Conservation (phyloP, 1,140 invertebrate genomes). For the Dendrolimus punctatus region DNA sequence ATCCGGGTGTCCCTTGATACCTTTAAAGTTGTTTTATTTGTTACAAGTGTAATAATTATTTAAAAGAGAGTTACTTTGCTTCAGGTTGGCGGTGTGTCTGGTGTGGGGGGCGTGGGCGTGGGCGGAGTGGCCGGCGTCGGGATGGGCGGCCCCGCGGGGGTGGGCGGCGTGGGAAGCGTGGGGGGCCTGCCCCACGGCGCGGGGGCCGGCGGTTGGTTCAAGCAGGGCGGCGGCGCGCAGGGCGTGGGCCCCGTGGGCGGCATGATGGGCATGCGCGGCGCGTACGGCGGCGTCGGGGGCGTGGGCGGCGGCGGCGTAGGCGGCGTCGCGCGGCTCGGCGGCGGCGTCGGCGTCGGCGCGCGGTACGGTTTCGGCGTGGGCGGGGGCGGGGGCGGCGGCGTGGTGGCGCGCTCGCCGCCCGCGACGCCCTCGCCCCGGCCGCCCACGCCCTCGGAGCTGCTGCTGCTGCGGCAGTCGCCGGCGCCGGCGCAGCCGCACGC, state of each 20-base stretch:
- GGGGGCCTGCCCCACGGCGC: slow-evolving; percentile 18
- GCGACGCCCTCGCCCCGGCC: slow-evolving; percentile 73
- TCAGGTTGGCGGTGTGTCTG: slow-evolving; percentile 48
- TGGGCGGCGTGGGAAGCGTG: slow-evolving; percentile 10
- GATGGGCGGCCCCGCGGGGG: slow-evolving; percentile 25
- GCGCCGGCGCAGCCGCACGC: slow-evolving; percentile 77
- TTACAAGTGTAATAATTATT: too few relatives aligned
- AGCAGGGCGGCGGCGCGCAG: slow-evolving; percentile 20
- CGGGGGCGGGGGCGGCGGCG: slow-evolving; percentile 63
- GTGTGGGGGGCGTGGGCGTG: slow-evolving; percentile 45
- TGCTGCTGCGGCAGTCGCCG: slow-evolving; percentile 77
- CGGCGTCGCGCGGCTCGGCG: slow-evolving; percentile 33
- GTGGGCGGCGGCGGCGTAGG: slow-evolving; percentile 24
- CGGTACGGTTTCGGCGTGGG: slow-evolving; percentile 46
- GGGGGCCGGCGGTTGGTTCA: slow-evolving; percentile 14
- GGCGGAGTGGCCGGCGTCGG: slow-evolving; percentile 26
- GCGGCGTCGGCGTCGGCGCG: slow-evolving; percentile 35
- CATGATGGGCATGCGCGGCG: slow-evolving; percentile 21
- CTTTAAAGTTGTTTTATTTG: too few relatives aligned
- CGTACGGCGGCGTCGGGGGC: slow-evolving; percentile 29
- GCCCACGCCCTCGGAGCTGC: slow-evolving; percentile 57
- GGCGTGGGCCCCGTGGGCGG: slow-evolving; percentile 16
- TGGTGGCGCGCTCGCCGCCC: slow-evolving; percentile 84
- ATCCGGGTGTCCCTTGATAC: too few relatives aligned
- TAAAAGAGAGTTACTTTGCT: background rate